These are phyloP conservation scores for Leptestheria dahalacensis DNA, from an alignment of 1,140 invertebrate genomes.

Conservation along the genomic window DNA sequence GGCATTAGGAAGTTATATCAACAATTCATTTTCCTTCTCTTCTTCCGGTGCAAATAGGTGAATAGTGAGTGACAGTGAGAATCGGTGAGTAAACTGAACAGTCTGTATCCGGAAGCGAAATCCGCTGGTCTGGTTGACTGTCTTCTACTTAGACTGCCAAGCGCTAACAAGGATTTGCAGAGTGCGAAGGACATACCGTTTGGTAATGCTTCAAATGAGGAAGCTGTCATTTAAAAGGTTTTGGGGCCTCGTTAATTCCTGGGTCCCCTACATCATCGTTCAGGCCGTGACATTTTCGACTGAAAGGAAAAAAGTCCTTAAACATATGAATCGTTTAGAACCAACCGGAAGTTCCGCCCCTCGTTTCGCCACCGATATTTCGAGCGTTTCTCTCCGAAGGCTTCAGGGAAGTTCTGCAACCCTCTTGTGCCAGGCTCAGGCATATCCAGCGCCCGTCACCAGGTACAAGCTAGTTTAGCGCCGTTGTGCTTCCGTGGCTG, in stretches of 20 bases:
- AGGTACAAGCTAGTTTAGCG: conserved; percentile 24
- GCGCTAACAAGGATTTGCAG: too few species aligned
- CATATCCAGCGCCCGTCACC: conserved; percentile 38
- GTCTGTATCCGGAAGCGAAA: too few species aligned
- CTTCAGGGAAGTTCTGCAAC: conserved; percentile 8
- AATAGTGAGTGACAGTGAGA: too few species aligned
- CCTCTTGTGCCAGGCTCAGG: conserved; percentile 47
- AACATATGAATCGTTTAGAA: conserved; percentile 13
- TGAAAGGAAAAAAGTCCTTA: not conserved
- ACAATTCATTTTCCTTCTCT: conserved; percentile 16
- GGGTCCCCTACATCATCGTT: not conserved
- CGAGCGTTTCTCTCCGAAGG: conserved; percentile 12
- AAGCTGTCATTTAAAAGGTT: not conserved
- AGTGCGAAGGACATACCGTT: too few species aligned
- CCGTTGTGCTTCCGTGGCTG: not conserved
- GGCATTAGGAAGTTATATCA: conserved; percentile 19
- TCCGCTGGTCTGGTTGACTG: too few species aligned
- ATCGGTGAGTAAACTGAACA: too few species aligned
- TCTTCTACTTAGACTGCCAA: too few species aligned
- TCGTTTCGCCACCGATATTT: conserved; percentile 18
- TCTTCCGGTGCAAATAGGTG: too few species aligned
- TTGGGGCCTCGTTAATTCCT: not conserved
- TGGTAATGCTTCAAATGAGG: too few species aligned
- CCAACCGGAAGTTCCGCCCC: conserved; percentile 20
- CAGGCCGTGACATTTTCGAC: not conserved